Base-by-base conservation (phyloP, 2,113 vertebrate species). In the Callaeas wilsoni region DNA sequence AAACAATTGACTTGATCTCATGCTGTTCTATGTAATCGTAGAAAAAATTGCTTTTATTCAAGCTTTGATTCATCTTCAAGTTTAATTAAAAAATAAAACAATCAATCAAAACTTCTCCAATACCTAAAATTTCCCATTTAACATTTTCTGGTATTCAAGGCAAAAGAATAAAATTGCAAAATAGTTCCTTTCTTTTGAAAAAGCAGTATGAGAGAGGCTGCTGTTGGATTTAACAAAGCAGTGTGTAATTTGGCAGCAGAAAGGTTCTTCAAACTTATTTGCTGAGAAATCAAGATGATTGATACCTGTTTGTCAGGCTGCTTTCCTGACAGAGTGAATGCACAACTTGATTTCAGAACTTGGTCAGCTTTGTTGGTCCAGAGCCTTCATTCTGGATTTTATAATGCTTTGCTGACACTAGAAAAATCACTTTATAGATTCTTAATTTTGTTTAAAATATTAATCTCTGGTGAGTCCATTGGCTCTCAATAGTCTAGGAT, bases 241-340 rank as follows among this genome's bases (percentile, higher is more conserved):
- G 7, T 64, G 12, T 85, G 74, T 85, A 77, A 93, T 96, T 94
- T 96, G 75, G 70, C 89, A 93, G 90, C 68, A 8, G 4, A 84
- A 92, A 86, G 33, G 25, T 69, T 96, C 95, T 95, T 94, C 70
- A 90, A 63, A 76, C 53, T 89, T 94, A 80, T 81, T 91, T 95
- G 77, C 53, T 73, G 70, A 83, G 87, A 91, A 96, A 95, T 96
- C 81, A 94, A 91, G 81, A 87, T 57, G 87, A 96, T 89, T 56
- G 84, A 96, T 95, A 93, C 35, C 27, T 3, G 1, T 79, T 93
- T 91, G 74, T 60, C 35, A 87, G 46, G 3, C 26, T 91, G 32
- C 67, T 86, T 94, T 79, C 29, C 49, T 87, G 60, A 30, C 27
- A 71, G 33, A 89, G 8, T 64, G 37, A 89, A 89, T 46, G 37